Percentiles rank a stretch among this genome's conserved stretches.
These are phyloP conservation scores for Caenorhabditis becei DNA, from an alignment of 2,888 invertebrate species.

Conservation along the genomic window DNA sequence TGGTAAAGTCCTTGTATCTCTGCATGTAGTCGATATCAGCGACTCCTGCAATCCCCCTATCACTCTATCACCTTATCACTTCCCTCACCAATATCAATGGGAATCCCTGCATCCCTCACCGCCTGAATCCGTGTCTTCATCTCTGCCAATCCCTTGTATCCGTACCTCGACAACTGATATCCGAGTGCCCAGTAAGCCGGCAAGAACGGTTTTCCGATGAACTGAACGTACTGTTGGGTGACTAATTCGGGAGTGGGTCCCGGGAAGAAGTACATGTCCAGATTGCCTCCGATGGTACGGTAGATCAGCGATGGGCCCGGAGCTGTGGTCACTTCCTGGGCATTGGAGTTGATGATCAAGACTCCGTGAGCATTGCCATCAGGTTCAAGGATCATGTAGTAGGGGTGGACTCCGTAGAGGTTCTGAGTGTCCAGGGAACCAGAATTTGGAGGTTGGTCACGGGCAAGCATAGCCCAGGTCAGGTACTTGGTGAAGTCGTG, in stretches of 20 bases:
- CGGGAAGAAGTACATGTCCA: slow-evolving; percentile 82
- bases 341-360: slow-evolving; percentile 77
- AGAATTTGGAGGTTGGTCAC: slow-evolving; percentile 77
- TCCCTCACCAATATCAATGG: slow-evolving; percentile 82
- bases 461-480: slow-evolving; percentile 78
- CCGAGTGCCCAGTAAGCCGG: slow-evolving; percentile 82
- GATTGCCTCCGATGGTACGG: slow-evolving; percentile 84
- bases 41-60: slow-evolving; percentile 83
- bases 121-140: slow-evolving; percentile 77
- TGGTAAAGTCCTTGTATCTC: slow-evolving; percentile 88
- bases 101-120: slow-evolving; percentile 81
- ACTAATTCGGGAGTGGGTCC: slow-evolving; percentile 82
- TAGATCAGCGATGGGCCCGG: slow-evolving; percentile 86
- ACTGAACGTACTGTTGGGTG: slow-evolving; percentile 78
- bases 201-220: slow-evolving; percentile 76
- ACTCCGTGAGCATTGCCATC: slow-evolving; percentile 80
- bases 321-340: slow-evolving; percentile 78
- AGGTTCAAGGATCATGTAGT: slow-evolving; percentile 77
- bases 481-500: slow-evolving; percentile 77
- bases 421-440: slow-evolving; percentile 70
- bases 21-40: slow-evolving; percentile 92
- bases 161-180: slow-evolving; percentile 79
- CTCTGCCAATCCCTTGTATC: slow-evolving; percentile 73
- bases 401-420: slow-evolving; percentile 80
- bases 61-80: background rate